Percentiles rank a stretch among this genome's conserved stretches.
phyloP scores from a whole-genome alignment of 2,797 vertebrate genomes.

The Anomalospiza imberbis region DNA sequence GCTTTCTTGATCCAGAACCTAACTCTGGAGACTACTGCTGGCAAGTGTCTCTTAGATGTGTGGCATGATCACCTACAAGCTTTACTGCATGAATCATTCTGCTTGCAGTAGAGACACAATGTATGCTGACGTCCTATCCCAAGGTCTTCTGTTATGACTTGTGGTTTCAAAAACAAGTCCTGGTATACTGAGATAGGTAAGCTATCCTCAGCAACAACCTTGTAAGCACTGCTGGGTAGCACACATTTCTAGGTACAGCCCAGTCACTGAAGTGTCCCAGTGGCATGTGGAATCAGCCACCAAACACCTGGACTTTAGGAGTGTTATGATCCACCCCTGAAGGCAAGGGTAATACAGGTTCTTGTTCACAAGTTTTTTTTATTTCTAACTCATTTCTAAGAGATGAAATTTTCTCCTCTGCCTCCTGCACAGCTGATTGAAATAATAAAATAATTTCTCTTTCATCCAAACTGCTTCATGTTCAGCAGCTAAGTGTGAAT shows the following conservation, averaged over 20 bases:
- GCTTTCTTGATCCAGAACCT: background rate
- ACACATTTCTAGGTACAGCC: background rate
- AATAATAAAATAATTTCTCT: background rate
- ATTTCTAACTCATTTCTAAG: background rate
- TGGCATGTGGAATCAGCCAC: background rate
- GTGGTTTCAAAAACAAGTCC: background rate
- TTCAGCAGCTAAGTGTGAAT: background rate
- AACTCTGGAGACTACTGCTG: background rate
- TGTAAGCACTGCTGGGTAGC: background rate
- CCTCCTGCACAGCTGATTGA: background rate
- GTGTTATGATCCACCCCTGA: background rate
- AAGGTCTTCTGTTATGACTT: no score
- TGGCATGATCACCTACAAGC: no score
- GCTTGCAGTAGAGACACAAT: background rate
- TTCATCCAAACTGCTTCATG: rapidly evolving
- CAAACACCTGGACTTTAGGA: background rate
- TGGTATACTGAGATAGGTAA: background rate
- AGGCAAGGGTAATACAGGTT: background rate
- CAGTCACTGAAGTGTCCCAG: background rate
- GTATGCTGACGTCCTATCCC: background rate
- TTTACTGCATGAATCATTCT: background rate
- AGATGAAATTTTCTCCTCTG: background rate
- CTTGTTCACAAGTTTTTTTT: background rate
- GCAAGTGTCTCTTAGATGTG: background rate
- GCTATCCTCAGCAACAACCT: background rate